These are phyloP conservation scores for Callyntrura guangdongensis DNA, from an alignment of 2,888 invertebrate genomes.

Conservation along the genomic window DNA sequence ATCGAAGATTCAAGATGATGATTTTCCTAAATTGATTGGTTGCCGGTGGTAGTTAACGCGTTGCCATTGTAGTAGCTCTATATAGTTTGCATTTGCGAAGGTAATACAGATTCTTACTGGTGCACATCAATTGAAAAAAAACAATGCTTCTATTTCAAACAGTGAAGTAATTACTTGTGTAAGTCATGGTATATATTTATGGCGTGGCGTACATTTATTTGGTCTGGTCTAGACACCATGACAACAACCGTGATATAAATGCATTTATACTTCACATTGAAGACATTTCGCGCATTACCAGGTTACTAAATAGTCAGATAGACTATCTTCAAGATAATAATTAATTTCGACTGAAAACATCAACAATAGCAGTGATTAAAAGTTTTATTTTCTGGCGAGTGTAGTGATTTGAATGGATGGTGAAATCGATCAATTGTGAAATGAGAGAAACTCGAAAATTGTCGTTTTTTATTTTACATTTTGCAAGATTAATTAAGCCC, in stretches of 20 bases:
- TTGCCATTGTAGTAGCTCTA: not conserved
- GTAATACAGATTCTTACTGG: not conserved
- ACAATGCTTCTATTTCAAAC: slow-evolving; percentile 15
- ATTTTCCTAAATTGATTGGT: not conserved
- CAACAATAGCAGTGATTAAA: slow-evolving; percentile 17
- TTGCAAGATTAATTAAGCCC: slow-evolving; percentile 70
- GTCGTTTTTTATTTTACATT: slow-evolving; percentile 56
- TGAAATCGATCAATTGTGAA: slow-evolving; percentile 67
- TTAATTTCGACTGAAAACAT: slow-evolving; percentile 44
- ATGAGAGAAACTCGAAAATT: slow-evolving; percentile 64
- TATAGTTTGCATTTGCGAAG: not conserved
- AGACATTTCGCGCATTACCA: not conserved
- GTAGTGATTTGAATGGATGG: slow-evolving; percentile 18
- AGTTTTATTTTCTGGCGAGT: not conserved
- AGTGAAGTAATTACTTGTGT: slow-evolving; percentile 14
- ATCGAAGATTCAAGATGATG: slow-evolving; percentile 1
- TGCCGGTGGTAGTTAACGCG: no score
- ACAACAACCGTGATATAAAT: not conserved
- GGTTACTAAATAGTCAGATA: slow-evolving; percentile 3
- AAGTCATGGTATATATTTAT: not conserved
- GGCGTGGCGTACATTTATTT: not conserved
- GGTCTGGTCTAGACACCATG: not conserved
- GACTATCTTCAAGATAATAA: slow-evolving; percentile 14
- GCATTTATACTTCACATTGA: not conserved
- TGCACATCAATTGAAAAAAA: not conserved